Evolutionary conservation across 2,113 vertebrate genomes (phyloP).

Genomic region (Podarcis muralis): DNA sequence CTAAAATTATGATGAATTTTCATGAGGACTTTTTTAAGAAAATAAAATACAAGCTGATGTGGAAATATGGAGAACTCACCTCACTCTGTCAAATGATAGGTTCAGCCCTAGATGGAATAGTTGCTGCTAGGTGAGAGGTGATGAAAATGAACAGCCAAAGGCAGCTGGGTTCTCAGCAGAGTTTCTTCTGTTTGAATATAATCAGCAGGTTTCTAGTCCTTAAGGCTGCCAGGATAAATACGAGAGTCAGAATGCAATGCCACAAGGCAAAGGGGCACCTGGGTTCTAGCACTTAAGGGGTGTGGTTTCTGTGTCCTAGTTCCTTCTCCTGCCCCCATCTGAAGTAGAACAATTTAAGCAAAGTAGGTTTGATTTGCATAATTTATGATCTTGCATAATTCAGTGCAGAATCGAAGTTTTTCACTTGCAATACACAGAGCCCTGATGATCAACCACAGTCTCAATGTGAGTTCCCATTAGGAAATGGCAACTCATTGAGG

Average conservation of each 20-base stretch:
- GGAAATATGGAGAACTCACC: background rate
- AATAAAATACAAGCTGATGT: too few relatives aligned
- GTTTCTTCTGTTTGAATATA: background rate
- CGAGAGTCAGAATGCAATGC: background rate
- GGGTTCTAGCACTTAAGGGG: background rate
- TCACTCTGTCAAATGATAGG: background rate
- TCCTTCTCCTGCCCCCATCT: background rate
- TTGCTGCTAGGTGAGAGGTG: too few relatives aligned
- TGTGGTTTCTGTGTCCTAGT: background rate
- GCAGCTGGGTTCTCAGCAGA: too few relatives aligned
- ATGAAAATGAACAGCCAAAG: too few relatives aligned
- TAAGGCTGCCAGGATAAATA: background rate
- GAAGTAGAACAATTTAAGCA: background rate
- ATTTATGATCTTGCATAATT: background rate
- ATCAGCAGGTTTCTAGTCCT: background rate
- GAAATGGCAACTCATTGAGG: background rate
- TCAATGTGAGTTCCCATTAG: background rate
- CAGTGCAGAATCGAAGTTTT: background rate
- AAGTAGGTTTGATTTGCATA: background rate
- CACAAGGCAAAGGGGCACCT: background rate
- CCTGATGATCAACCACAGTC: background rate
- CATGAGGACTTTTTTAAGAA: too few relatives aligned
- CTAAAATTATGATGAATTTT: too few relatives aligned
- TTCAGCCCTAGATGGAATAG: too few relatives aligned
- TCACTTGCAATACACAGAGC: background rate